phyloP scores from a whole-genome alignment of 1,140 invertebrate species.

The Scaptomyza hsui region DNA sequence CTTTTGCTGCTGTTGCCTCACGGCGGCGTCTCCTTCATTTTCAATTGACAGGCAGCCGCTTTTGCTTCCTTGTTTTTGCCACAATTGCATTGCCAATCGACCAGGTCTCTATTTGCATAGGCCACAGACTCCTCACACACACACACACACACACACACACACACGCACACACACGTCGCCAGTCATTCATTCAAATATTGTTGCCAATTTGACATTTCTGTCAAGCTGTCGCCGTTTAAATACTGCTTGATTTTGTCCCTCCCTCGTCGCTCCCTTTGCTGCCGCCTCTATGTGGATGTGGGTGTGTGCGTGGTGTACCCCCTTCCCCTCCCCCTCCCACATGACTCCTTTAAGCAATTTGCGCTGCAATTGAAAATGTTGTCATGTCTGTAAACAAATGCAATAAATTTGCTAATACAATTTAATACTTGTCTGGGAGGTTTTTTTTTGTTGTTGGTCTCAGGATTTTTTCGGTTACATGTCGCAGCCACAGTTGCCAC shows the following conservation, averaged over 20 bases:
- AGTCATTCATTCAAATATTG: slow-evolving; percentile 62
- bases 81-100: slow-evolving; percentile 69
- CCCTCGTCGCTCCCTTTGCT: background rate
- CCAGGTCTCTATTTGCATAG: slow-evolving; percentile 65
- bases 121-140: slow-evolving; percentile 28
- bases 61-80: slow-evolving; percentile 75
- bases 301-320: slow-evolving; percentile 53
- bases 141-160: slow-evolving; percentile 21
- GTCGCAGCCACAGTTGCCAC: slow-evolving; percentile 17
- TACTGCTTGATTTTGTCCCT: background rate
- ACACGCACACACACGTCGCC: slow-evolving; percentile 38
- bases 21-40: slow-evolving; percentile 58
- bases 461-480: slow-evolving; percentile 35
- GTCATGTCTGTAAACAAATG: slow-evolving; percentile 68
- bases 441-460: slow-evolving; percentile 26
- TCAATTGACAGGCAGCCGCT: slow-evolving; percentile 55
- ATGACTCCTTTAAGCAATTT: background rate
- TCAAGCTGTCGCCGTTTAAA: slow-evolving; percentile 40
- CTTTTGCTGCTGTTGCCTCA: slow-evolving; percentile 19
- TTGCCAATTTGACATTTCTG: slow-evolving; percentile 75
- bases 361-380: slow-evolving; percentile 43
- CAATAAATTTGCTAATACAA: slow-evolving; percentile 75
- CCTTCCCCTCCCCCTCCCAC: background rate
- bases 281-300: slow-evolving; percentile 47
- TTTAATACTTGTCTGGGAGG: slow-evolving; percentile 51